Evolutionary conservation across 2,888 invertebrate genomes (phyloP).

Genomic region (Malthinus flaveolus): DNA sequence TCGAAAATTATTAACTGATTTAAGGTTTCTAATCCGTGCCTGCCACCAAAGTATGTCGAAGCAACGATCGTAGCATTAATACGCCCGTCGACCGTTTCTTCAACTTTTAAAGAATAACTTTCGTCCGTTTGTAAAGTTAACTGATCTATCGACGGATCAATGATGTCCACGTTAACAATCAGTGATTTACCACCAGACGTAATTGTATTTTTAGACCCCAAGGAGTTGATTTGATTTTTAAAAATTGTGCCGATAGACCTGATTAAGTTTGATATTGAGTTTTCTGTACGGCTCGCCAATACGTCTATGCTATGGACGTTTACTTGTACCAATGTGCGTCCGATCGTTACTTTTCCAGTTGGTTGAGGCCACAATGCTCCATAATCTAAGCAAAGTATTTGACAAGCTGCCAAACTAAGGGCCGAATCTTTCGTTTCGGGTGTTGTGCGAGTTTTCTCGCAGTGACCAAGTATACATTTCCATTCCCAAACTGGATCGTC

Average conservation of each 20-base stretch:
- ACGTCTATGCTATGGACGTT: conserved; percentile 60
- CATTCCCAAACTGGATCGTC: conserved; percentile 57
- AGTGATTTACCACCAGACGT: conserved; percentile 54
- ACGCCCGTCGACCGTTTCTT: conserved; percentile 54
- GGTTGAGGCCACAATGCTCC: conserved; percentile 69
- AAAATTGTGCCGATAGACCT: conserved; percentile 43
- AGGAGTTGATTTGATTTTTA: conserved; percentile 33
- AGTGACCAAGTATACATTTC: conserved; percentile 59
- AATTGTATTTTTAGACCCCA: conserved; percentile 38
- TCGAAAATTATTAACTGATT: conserved; percentile 70
- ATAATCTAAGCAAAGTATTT: conserved; percentile 64
- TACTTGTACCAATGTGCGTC: conserved; percentile 58
- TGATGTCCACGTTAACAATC: conserved; percentile 49
- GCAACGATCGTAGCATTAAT: conserved; percentile 62
- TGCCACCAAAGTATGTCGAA: conserved; percentile 66
- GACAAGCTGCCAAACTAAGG: conserved; percentile 64
- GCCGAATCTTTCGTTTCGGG: conserved; percentile 44
- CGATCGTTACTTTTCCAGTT: conserved; percentile 61
- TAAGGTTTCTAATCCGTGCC: conserved; percentile 70
- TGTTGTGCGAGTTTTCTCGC: conserved; percentile 54
- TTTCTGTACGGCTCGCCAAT: conserved; percentile 48
- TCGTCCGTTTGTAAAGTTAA: conserved; percentile 63
- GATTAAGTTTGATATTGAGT: conserved; percentile 40
- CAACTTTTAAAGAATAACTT: conserved; percentile 58
- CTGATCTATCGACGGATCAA: conserved; percentile 31